These are phyloP conservation scores for Hoplostethus atlanticus DNA, from an alignment of 2,797 vertebrate species.

Conservation along the genomic window DNA sequence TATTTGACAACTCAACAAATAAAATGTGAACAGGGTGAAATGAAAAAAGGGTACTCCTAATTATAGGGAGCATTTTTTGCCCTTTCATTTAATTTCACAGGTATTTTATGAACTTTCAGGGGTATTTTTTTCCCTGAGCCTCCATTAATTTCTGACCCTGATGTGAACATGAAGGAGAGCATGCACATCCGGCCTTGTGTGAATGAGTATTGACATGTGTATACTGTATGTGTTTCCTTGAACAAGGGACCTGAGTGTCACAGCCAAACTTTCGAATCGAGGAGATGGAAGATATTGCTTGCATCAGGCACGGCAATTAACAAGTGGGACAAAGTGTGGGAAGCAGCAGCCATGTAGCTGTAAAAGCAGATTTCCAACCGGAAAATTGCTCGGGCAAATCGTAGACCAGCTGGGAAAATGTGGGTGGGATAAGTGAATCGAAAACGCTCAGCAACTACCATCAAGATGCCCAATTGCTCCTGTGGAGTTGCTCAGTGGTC, in stretches of 20 bases:
- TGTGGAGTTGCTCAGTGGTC: slow-evolving; percentile 35
- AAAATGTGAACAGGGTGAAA: slow-evolving; percentile 53
- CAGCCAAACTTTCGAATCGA: too few relatives aligned
- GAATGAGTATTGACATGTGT: slow-evolving; percentile 52
- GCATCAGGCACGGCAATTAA: too few relatives aligned
- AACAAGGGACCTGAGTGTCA: slow-evolving; percentile 1
- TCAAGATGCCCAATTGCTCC: slow-evolving; percentile 48
- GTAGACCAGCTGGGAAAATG: slow-evolving; percentile 37
- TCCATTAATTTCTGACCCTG: slow-evolving; percentile 61
- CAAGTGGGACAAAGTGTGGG: neutral
- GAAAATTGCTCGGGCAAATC: slow-evolving; percentile 35
- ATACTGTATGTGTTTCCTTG: slow-evolving; percentile 30
- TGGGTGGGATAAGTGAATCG: slow-evolving; percentile 59
- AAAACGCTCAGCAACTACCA: slow-evolving; percentile 58
- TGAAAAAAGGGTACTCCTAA: slow-evolving; percentile 49
- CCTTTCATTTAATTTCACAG: slow-evolving; percentile 57
- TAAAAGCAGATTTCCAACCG: neutral
- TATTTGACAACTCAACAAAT: slow-evolving; percentile 73
- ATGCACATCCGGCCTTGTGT: slow-evolving; percentile 6
- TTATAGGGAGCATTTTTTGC: slow-evolving; percentile 32
- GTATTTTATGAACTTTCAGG: slow-evolving; percentile 66
- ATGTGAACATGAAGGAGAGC: slow-evolving; percentile 47
- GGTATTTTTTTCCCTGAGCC: slow-evolving; percentile 59
- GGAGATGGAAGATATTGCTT: too few relatives aligned
- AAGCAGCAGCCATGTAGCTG: too few relatives aligned